Percentiles rank a stretch among this genome's conserved stretches.
These are phyloP conservation scores for Delphinapterus leucas DNA, from an alignment of 2,113 vertebrate species.

Conservation along the genomic window DNA sequence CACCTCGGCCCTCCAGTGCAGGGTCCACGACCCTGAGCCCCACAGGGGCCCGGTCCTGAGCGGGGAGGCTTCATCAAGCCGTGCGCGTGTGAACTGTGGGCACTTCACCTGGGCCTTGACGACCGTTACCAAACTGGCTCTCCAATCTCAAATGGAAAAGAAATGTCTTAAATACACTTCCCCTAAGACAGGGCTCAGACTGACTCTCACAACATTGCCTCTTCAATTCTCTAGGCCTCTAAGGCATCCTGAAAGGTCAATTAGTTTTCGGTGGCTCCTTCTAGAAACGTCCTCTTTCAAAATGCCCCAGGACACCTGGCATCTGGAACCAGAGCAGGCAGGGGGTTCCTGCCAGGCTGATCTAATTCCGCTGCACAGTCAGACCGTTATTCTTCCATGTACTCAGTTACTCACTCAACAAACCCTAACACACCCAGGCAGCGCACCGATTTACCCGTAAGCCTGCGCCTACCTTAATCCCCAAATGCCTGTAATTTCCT, in stretches of 20 bases:
- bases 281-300: background rate
- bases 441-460: rapidly evolving
- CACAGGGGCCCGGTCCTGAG: background rate
- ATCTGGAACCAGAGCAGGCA: background rate
- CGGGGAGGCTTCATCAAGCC: background rate
- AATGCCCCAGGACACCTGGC: background rate
- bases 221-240: background rate
- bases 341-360: background rate
- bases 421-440: background rate
- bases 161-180: background rate
- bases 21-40: background rate
- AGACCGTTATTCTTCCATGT: background rate
- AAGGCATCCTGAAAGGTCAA: background rate
- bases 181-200: background rate
- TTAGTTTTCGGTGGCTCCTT: background rate
- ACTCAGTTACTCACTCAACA: background rate
- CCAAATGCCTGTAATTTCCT: background rate
- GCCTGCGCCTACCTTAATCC: background rate
- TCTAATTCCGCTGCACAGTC: background rate
- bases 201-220: background rate
- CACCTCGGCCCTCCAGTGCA: background rate
- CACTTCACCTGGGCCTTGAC: background rate
- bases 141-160: background rate
- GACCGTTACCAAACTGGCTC: background rate
- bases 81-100: background rate